Evolutionary conservation across 2,797 vertebrate species (phyloP), one percentile per base, ranked within the genome.

Genomic region (Acipenser ruthenus): DNA sequence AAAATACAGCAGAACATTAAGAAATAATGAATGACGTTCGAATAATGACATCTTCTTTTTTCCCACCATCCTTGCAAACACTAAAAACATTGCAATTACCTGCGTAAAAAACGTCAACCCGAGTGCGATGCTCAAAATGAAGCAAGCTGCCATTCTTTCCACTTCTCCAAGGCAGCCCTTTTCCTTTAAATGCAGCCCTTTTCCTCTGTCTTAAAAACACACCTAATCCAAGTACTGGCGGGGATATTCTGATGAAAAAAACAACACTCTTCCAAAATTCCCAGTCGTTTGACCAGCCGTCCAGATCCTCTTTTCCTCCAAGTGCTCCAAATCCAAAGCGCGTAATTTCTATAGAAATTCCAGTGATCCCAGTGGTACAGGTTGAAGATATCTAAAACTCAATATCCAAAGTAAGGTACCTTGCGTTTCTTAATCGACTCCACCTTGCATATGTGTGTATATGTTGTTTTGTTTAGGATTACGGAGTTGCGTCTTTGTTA

Each of bases 71-170:
- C 23, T 37, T 37, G 23, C 23, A 37, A 37, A 37, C 9, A n/a
- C 55, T 62, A 67, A 37, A 72, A 64, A 63, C 7, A 37, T 65
- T 64, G 53, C 53, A 60, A 65, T 88, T 96, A 95, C 94, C 94
- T 96, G 93, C 82, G 88, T 80, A 79, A 91, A 80, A 69, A 90
- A 79, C 74, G 87, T 82, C 77, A 93, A 85, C 82, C 91, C 90
- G 82, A 93, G 82, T 68, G 89, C 88, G 79, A 92, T 81, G 83
- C 87, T 87, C 80, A 90, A 89, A 83, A 84, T 87, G 83, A 89
- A 87, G 88, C 80, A 86, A 74, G 89, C 87, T 87, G 91, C 91
- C 94, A 95, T 95, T 83, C 86, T 92, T 85, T 78, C 80, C 77
- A 75, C 77, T 82, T 84, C 85, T 84, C 82, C 83, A 73, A 76